Evolutionary conservation across 2,113 vertebrate species (phyloP), one percentile per base, ranked within the genome.

Genomic region (Macquaria australasica): DNA sequence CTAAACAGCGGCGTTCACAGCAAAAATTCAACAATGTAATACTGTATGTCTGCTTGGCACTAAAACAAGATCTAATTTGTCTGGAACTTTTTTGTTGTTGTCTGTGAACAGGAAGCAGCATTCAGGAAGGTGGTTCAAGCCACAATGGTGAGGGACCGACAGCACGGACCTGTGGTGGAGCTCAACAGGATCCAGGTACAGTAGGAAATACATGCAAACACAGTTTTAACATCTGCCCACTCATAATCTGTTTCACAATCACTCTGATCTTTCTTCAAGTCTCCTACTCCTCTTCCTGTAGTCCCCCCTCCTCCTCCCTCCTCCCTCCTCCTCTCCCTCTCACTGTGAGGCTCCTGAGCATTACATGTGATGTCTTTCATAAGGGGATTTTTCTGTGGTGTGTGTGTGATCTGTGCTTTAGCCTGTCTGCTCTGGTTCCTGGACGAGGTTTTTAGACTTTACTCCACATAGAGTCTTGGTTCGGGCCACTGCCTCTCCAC

Each of bases 71-170:
- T 60, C n/a, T 23, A 34, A 16, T 73, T 62, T 34, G 5, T 67
- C n/a, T 67, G 59, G 25, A 4, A 2, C 15, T 56, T 7, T 62
- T 8, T 25, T n/a, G 28, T 31, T 31, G 28, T 69, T 58, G 0
- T 48, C 25, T 41, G 0, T 55, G 37, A 93, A 85, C 87, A 99
- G 98, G 98, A 99, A 94, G 98, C 97, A 39, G 98, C 98, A 45
- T 99, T 99, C 93, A 97, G 98, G 60, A 99, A 99, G 87, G 98
- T 99, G 18, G 98, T 99, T 4, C 98, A 99, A 88, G 98, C 98
- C 28, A 99, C 98, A 0, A 99, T 99, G 98, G 98, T 99, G 87
- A 95, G 98, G 85, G 98, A 99, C 92, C 93, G 98, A 28, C 98
- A 99, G 69, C 98, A 99, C 0, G 98, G 98, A 3, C 98, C 98